These are phyloP conservation scores for Microcebus lehilahytsara DNA, from an alignment of 2,113 vertebrate genomes.

Conservation along the genomic window DNA sequence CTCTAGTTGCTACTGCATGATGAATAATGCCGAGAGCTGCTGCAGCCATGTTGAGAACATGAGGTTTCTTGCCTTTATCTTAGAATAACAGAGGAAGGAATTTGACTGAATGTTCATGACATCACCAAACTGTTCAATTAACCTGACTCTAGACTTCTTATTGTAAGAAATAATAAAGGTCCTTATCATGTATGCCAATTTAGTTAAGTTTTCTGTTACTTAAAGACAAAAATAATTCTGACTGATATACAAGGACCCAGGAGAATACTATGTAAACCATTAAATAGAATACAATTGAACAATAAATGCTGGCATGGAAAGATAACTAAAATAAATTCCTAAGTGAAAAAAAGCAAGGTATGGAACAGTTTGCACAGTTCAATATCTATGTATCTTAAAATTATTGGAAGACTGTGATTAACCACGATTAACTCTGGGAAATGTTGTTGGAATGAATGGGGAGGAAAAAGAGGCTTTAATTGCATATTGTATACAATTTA, in stretches of 20 bases:
- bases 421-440: not conserved
- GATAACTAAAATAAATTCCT: not conserved
- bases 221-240: conserved; percentile 3
- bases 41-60: not conserved
- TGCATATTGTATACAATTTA: not conserved
- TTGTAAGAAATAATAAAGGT: not conserved
- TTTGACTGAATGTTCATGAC: not conserved
- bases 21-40: not conserved
- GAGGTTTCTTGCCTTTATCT: not conserved
- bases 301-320: not conserved
- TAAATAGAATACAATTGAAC: not conserved
- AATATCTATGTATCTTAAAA: not conserved
- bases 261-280: not conserved
- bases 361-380: not conserved
- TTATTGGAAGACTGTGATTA: not conserved
- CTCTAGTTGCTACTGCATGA: not conserved
- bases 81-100: not conserved
- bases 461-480: not conserved
- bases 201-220: conserved; percentile 37
- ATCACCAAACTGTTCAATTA: not conserved
- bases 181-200: not conserved
- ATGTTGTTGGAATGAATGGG: not conserved
- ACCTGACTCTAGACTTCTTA: not conserved
- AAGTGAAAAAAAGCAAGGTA: not conserved
- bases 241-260: not conserved